Base-by-base conservation (phyloP, 2,888 invertebrate species). In the Physocephala rufipes region DNA sequence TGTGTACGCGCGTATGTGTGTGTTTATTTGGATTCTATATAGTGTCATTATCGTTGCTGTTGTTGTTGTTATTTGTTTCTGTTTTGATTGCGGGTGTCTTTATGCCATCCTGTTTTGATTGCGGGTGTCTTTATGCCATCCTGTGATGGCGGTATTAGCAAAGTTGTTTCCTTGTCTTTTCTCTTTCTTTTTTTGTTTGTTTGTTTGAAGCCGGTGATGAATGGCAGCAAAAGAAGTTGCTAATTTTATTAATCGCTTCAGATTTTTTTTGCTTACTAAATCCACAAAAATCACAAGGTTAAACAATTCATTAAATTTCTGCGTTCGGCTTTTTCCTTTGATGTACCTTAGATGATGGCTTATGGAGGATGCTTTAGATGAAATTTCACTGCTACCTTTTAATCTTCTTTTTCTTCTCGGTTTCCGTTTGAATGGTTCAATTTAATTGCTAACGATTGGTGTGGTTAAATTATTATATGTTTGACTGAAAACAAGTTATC, bases 241-340 rank as follows among this genome's bases (percentile, higher is more conserved):
- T 73, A 74, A 73, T 73, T 75, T 73, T 72, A 55, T 72, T 74
- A 72, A 67, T 74, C 71, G 70, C 73, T 71, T 58, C 74, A n/a
- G 64, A 58, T 72, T 72, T 76, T 75, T 72, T 75, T 75, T 73
- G 36, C 36, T n/a, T n/a, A 70, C 71, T 71, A 75, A 74, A 59
- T 65, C 47, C 70, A 70, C 59, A 59, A 61, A 66, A 66, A 61
- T 71, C 59, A 71, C 70, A 65, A 70, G 70, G 70, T 70, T 70
- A 64, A 62, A 43, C 55, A 15, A 21, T 28, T 36, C 36, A 36
- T 36, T 36, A 36, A 36, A 9, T 36, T 9, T 36, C 36, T 36
- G 36, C 5, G 5, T 36, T 24, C 28, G 49, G n/a, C 16, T 19
- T 1, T 28, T 58, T 28, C 26, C 26, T 28, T 12, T n/a, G 51